Base-by-base conservation (phyloP, 2,113 vertebrate species). In the Myodes glareolus region DNA sequence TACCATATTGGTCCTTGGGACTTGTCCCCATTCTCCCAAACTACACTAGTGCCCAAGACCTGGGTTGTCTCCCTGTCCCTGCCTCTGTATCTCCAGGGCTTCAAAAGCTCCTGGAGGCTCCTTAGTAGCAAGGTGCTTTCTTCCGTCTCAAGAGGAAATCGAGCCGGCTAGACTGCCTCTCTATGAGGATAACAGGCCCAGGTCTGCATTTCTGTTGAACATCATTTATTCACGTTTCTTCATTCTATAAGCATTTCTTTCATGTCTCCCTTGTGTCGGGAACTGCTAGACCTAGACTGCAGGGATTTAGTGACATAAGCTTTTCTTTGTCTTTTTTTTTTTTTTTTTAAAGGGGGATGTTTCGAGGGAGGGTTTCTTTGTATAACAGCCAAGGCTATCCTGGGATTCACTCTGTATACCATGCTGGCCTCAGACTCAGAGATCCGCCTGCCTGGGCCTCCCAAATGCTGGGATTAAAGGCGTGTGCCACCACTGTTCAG, bases 51-150 rank as follows among this genome's bases (percentile, higher is more conserved):
- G 58, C 50, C 76, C n/a, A 65, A 86, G 52, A 61, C n/a, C 47
- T 86, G 58, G 70, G 14, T 45, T 63, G 39, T 23, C n/a, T 91
- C 27, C 2, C 31, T 58, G 13, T 19, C 5, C 17, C 33, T 47
- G 23, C 14, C 4, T 63, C 25, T 72, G 0, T 67, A 29, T 58
- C 29, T 95, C 81, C 3, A 25, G 52, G 77, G 58, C 36, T 94
- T 17, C 7, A 82, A 36, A 95, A 89, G 33, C 33, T 93, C 31
- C 88, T 19, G 19, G 76, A 86, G 50, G 42, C 50, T 61, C 92
- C n/a, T 50, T 81, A 75, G 75, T 14, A 95, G 50, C 58, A 90
- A 94, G 39, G 50, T 76, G 50, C 47, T 91, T 90, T 78, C 19
- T 92, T 78, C 61, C 39, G 86, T 88, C 73, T 50, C 73, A 73